Evolutionary conservation across 2,797 vertebrate species (phyloP).

Genomic region (Lacerta bilineata): DNA sequence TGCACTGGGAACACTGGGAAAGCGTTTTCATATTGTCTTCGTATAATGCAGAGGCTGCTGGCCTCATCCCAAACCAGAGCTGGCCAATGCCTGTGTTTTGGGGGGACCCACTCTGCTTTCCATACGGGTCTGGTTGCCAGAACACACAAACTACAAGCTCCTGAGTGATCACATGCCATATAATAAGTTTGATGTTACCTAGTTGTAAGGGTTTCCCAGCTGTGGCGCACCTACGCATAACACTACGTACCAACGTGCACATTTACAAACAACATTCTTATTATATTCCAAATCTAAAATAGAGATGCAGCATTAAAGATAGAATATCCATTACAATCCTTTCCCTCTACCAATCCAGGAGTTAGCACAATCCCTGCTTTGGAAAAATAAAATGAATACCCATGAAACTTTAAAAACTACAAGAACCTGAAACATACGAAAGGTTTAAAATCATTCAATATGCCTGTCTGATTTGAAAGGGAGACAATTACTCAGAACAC

Average conservation of each 20-base stretch:
- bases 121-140: not conserved
- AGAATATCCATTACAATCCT: not conserved
- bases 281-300: not conserved
- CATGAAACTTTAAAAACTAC: not conserved
- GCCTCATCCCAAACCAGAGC: not conserved
- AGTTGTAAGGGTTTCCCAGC: not conserved
- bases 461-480: not conserved
- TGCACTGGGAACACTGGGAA: not conserved
- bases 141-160: not conserved
- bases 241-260: not conserved
- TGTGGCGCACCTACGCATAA: not conserved
- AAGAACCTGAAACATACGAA: constrained; percentile 5
- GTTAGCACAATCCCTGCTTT: not conserved
- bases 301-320: not conserved
- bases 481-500: not conserved
- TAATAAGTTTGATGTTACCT: not conserved
- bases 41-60: not conserved
- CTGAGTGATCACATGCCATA: not conserved
- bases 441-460: not conserved
- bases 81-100: not conserved
- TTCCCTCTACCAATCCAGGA: not conserved
- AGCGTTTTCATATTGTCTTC: not conserved
- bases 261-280: not conserved
- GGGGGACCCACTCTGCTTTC: not conserved
- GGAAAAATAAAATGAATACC: not conserved